phyloP scores from a whole-genome alignment of 1,140 invertebrate genomes.

The Drosophila sturtevanti region DNA sequence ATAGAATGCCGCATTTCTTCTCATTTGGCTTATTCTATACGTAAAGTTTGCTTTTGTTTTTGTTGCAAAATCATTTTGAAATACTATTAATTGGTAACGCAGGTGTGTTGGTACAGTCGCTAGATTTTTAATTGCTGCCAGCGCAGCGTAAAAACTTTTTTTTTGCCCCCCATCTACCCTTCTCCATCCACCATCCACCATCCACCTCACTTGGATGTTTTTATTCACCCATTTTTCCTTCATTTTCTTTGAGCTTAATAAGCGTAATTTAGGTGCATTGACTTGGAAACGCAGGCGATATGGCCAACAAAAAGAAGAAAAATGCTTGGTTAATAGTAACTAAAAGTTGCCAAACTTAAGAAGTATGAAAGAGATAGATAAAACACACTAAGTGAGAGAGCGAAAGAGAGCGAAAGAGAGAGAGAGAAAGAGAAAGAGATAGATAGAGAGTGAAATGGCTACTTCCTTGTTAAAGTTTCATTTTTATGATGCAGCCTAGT shows the following conservation, averaged over 20 bases:
- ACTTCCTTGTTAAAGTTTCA: not conserved
- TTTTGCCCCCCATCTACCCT: not conserved
- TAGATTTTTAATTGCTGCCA: constrained; percentile 70
- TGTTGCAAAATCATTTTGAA: constrained; percentile 46
- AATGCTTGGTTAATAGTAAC: constrained; percentile 17
- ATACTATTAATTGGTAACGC: constrained; percentile 75
- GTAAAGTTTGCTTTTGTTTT: constrained; percentile 19
- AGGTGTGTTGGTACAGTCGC: constrained; percentile 35
- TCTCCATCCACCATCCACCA: no score
- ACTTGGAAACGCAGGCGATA: constrained; percentile 58
- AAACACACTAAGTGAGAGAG: not conserved
- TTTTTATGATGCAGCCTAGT: not conserved
- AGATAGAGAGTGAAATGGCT: not conserved
- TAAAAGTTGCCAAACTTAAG: constrained; percentile 5
- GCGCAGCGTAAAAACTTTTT: constrained; percentile 52
- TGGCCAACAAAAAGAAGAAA: not conserved
- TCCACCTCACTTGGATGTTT: no score
- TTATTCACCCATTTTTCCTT: constrained; percentile 20
- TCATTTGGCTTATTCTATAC: not conserved
- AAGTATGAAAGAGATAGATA: not conserved
- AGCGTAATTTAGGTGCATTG: constrained; percentile 58
- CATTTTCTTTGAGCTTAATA: constrained; percentile 44
- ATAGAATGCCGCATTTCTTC: constrained; percentile 1
- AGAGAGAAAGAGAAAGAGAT: not conserved
- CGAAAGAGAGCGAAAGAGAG: no score